Percentiles rank a stretch among this genome's conserved stretches.
These are phyloP conservation scores for Andrena flavipes DNA, from an alignment of 2,888 invertebrate genomes.

Conservation along the genomic window DNA sequence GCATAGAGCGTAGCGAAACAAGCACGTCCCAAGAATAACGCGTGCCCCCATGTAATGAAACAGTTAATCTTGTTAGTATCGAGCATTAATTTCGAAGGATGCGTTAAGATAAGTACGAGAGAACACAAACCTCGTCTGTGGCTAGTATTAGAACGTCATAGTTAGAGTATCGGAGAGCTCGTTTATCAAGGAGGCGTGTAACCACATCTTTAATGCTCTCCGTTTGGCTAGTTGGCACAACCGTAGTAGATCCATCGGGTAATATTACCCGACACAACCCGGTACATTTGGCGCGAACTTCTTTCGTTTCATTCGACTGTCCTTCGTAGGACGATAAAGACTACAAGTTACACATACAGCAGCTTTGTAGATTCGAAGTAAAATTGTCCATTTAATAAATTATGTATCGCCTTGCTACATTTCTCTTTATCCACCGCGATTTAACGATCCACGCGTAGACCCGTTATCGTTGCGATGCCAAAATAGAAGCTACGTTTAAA, in stretches of 20 bases:
- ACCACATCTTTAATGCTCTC: slow-evolving; percentile 93
- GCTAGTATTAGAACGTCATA: slow-evolving; percentile 92
- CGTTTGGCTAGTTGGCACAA: slow-evolving; percentile 92
- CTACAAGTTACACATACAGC: slow-evolving; percentile 80
- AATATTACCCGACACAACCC: slow-evolving; percentile 93
- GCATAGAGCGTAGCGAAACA: slow-evolving; percentile 4
- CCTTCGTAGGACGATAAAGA: slow-evolving; percentile 84
- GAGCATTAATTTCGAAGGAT: slow-evolving; percentile 22
- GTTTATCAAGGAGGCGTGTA: slow-evolving; percentile 92
- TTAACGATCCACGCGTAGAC: slow-evolving; percentile 16
- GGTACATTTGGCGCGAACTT: slow-evolving; percentile 83
- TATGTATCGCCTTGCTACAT: slow-evolving; percentile 15
- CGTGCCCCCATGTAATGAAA: slow-evolving; percentile 12
- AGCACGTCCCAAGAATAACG: background rate
- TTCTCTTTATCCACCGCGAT: slow-evolving; percentile 8
- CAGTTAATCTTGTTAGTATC: slow-evolving; percentile 45
- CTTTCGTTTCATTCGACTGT: slow-evolving; percentile 83
- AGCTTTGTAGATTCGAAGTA: slow-evolving; percentile 52
- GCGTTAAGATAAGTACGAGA: slow-evolving; percentile 57
- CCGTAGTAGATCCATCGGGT: slow-evolving; percentile 96
- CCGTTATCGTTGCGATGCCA: slow-evolving; percentile 13
- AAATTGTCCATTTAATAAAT: slow-evolving; percentile 21
- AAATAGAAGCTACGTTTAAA: slow-evolving; percentile 30
- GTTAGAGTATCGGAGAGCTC: slow-evolving; percentile 91
- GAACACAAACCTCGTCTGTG: slow-evolving; percentile 83